Percentiles rank a stretch among this genome's conserved stretches.
phyloP scores from a whole-genome alignment of 2,797 vertebrate genomes.

The Rhinella marina region DNA sequence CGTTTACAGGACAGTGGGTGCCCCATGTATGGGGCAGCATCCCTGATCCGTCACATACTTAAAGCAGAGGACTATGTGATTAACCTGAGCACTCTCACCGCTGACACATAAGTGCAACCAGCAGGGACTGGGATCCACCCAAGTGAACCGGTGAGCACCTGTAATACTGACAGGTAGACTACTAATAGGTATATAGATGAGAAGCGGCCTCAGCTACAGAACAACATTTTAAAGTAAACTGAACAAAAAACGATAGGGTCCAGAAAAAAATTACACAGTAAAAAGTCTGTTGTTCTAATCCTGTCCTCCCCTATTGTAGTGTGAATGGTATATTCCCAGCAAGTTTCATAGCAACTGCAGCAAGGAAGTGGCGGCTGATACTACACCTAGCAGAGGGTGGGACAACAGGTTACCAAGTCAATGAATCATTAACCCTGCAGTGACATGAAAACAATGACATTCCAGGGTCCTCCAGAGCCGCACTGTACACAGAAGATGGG shows the following conservation, averaged over 20 bases:
- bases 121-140: slow-evolving; percentile 50
- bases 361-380: slow-evolving; percentile 55
- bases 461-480: not conserved
- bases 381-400: slow-evolving; percentile 64
- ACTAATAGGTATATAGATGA: not conserved
- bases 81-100: slow-evolving; percentile 48
- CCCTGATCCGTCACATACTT: slow-evolving; percentile 67
- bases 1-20: slow-evolving; percentile 40
- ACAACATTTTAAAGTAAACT: not conserved
- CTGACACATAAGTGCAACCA: slow-evolving; percentile 53
- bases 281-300: not conserved
- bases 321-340: slow-evolving; percentile 66
- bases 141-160: slow-evolving; percentile 30
- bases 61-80: slow-evolving; percentile 32
- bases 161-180: not conserved
- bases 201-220: not conserved
- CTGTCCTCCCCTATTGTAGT: slow-evolving; percentile 34
- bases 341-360: slow-evolving; percentile 63
- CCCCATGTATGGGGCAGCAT: slow-evolving; percentile 67
- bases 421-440: slow-evolving; percentile 52
- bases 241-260: not conserved
- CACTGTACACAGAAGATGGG: not conserved
- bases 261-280: not conserved
- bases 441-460: slow-evolving; percentile 24
- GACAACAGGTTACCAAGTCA: slow-evolving; percentile 52